Base-by-base conservation (phyloP, 1,140 invertebrate genomes). In the Nasonia giraulti region DNA sequence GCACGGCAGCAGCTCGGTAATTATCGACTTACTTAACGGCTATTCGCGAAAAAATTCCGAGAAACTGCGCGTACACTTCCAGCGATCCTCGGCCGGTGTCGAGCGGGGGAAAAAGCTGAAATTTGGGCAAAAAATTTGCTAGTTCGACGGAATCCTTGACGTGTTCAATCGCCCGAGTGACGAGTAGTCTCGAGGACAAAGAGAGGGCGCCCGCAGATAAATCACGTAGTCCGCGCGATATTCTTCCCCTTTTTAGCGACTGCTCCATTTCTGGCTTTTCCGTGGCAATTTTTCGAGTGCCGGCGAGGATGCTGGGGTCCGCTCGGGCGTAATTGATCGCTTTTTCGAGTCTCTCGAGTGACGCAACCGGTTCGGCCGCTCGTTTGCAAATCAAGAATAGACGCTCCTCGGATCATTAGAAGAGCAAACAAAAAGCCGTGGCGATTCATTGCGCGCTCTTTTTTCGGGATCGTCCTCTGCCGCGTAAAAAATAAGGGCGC, bases 21-120 rank as follows among this genome's bases (percentile, higher is more conserved):
- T 84, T 84, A 84, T 84, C 83, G 77, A 84, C 83, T 84, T 80
- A 80, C 69, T 84, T 84, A 84, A 80, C 83, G 31, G 40, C 77
- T 80, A 23, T 80, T 62, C 27, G 77, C 68, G 31, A 84, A 84
- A 84, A 74, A 80, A 80, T 84, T 84, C 50, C 44, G 50, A 84
- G 83, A 79, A 80, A 78, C 47, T 62, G 33, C 47, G 23, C 23
- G 79, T 37, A 2, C 40, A 68, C 33, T 31, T 33, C 69, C 27
- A 62, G 47, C 47, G 10, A 71, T 74, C 69, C 27, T 31, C 27
- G 27, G 20, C 55, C n/a, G 6, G 17, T 62, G n/a, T 6, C 55
- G 20, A 62, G 20, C 17, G 55, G 7, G 5, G 55, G 0, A n/a
- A 62, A 62, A 50, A 50, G 47, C 47, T 44, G 40, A 44, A 44